phyloP scores from a whole-genome alignment of 2,888 invertebrate genomes.

The Bellardia bayeri region DNA sequence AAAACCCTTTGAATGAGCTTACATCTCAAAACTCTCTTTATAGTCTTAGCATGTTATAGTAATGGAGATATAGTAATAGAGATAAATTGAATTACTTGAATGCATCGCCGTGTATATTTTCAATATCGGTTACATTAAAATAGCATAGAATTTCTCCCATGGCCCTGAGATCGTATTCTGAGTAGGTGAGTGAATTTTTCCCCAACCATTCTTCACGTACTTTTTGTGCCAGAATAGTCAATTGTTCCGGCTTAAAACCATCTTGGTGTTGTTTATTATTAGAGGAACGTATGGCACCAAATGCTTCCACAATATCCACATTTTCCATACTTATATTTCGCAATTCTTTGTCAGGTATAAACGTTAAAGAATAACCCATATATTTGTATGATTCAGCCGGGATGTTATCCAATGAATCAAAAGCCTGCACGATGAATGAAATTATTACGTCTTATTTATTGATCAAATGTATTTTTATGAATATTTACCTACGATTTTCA shows the following conservation, averaged over 20 bases:
- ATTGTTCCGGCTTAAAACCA: constrained; percentile 77
- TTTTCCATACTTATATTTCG: constrained; percentile 85
- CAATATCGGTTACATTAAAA: constrained; percentile 86
- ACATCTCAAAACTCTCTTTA: too few species aligned
- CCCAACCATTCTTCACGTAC: constrained; percentile 85
- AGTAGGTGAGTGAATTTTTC: constrained; percentile 86
- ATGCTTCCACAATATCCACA: constrained; percentile 86
- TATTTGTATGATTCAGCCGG: constrained; percentile 75
- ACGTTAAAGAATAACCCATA: constrained; percentile 79
- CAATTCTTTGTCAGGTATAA: constrained; percentile 85
- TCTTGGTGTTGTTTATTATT: background rate
- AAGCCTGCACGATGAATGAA: constrained; percentile 70
- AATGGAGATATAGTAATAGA: too few species aligned
- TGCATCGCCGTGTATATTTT: constrained; percentile 85
- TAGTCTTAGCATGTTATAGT: too few species aligned
- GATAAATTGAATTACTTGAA: constrained; percentile 80
- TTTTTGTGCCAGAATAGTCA: constrained; percentile 85
- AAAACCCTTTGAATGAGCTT: too few species aligned
- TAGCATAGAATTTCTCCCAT: constrained; percentile 86
- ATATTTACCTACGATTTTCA: constrained; percentile 75
- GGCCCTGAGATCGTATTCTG: constrained; percentile 86
- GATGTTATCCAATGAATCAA: constrained; percentile 76
- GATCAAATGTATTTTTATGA: background rate
- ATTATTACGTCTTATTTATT: background rate
- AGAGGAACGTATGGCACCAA: constrained; percentile 84